These are phyloP conservation scores for Dendrocopos noguchii DNA, from an alignment of 2,113 vertebrate species.

Conservation along the genomic window DNA sequence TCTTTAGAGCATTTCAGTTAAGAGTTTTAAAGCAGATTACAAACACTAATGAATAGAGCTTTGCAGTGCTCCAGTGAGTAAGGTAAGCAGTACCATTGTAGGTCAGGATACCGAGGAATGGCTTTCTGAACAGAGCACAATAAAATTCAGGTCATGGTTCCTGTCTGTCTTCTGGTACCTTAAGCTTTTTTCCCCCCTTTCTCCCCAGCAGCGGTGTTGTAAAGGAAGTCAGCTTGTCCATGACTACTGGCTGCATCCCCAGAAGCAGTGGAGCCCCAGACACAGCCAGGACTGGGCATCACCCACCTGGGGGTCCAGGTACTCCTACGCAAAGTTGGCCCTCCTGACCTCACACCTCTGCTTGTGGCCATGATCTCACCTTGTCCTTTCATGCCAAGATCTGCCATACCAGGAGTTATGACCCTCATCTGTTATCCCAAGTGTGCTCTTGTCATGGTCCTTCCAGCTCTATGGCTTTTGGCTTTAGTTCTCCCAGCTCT, in stretches of 20 bases:
- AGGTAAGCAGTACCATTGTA: not conserved
- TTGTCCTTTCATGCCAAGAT: not conserved
- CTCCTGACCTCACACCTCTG: not conserved
- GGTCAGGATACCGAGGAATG: not conserved
- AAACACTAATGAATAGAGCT: not conserved
- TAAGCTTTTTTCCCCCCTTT: rapidly evolving
- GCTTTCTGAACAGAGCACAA: not conserved
- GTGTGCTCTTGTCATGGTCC: not conserved
- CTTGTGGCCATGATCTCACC: rapidly evolving
- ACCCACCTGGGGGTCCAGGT: rapidly evolving
- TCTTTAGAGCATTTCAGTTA: not conserved
- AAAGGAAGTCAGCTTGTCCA: not conserved
- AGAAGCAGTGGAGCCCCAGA: rapidly evolving
- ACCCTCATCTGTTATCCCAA: not conserved
- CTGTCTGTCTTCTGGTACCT: not conserved
- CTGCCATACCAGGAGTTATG: not conserved
- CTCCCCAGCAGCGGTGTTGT: not conserved
- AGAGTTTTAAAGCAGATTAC: not conserved
- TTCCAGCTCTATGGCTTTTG: not conserved
- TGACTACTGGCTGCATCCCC: not conserved
- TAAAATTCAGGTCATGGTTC: not conserved
- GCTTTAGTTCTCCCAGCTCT: not conserved
- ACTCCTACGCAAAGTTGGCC: not conserved
- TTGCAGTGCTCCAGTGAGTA: not conserved
- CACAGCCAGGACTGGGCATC: not conserved